Evolutionary conservation across 2,797 vertebrate species (phyloP), one percentile per base, ranked within the genome.

Genomic region (Acanthurus lineatus): DNA sequence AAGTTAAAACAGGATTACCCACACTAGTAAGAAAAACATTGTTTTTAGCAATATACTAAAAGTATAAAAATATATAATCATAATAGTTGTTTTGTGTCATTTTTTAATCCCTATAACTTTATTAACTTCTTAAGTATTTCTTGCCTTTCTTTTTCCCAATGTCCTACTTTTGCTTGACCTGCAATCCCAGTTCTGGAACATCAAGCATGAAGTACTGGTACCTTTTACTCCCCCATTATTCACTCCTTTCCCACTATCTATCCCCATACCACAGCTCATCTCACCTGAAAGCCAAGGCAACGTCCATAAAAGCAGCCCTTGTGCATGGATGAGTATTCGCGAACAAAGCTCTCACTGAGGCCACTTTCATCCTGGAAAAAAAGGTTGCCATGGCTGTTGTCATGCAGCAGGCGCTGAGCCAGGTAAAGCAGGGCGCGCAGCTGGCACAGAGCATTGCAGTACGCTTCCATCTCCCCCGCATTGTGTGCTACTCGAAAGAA

Each of bases 231-330:
- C 40, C 25, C 6, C 12, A 40, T 20, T 57, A 6, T 10, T 28
- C 7, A 58, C 8, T 19, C 2, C 1, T 15, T 20, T 35, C 8
- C 51, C 19, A 9, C 45, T 9, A 5, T 20, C 20, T 3, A 8
- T 59, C 15, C 4, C 25, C 15, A 0, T n/a, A n/a, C 38, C 12
- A 1, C 19, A 47, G 67, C n/a, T 76, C 38, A 54, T 59, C 94
- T 89, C 83, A 98, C 97, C 97, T 98, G 97, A 88, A 98, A 98
- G 73, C 97, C 97, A 38, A 98, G 93, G 82, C 97, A 98, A 44
- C 97, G 96, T 3, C 97, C 97, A 1, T 98, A 98, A 93, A 98
- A 98, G 92, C 97, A 98, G 32, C 96, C 97, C 84, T 97, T 97
- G 90, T 97, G 96, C 95, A 98, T 96, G 0, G 96, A 96, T 65